phyloP scores from a whole-genome alignment of 2,113 vertebrate genomes.

The Mastomys coucha region DNA sequence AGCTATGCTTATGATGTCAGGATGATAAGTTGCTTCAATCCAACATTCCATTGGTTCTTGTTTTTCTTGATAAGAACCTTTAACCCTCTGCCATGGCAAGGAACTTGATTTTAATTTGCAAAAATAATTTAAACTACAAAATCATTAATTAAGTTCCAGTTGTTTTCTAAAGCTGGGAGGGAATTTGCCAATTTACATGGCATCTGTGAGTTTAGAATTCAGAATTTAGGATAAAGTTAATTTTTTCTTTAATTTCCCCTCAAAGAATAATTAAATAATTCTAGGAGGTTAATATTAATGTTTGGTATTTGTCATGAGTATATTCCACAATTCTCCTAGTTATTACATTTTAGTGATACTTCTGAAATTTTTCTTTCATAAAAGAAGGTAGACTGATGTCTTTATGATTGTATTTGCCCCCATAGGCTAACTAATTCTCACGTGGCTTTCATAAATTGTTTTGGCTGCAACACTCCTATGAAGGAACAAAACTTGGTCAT shows the following conservation, averaged over 20 bases:
- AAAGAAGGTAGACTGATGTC: slow-evolving; percentile 13
- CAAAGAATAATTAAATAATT: neutral
- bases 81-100: neutral
- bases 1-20: slow-evolving; percentile 38
- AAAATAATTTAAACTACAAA: slow-evolving; percentile 31
- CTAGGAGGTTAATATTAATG: neutral
- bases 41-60: neutral
- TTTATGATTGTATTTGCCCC: neutral
- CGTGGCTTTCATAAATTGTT: neutral
- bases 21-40: neutral
- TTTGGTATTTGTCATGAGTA: neutral
- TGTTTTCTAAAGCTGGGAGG: neutral
- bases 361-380: slow-evolving; percentile 6
- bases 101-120: slow-evolving; percentile 58
- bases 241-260: neutral
- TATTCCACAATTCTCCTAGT: neutral
- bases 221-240: neutral
- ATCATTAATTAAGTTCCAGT: slow-evolving; percentile 45
- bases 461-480: neutral
- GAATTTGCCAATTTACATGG: slow-evolving; percentile 43
- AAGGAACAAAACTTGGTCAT: slow-evolving; percentile 17
- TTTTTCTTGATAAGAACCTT: slow-evolving; percentile 28
- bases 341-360: neutral
- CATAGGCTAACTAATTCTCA: neutral
- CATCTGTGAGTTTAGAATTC: neutral